A percentile compares a stretch with the other conserved stretches of the same genome.
Conservation (phyloP, 1,140 invertebrate species). For the Drosophila sulfurigaster region DNA sequence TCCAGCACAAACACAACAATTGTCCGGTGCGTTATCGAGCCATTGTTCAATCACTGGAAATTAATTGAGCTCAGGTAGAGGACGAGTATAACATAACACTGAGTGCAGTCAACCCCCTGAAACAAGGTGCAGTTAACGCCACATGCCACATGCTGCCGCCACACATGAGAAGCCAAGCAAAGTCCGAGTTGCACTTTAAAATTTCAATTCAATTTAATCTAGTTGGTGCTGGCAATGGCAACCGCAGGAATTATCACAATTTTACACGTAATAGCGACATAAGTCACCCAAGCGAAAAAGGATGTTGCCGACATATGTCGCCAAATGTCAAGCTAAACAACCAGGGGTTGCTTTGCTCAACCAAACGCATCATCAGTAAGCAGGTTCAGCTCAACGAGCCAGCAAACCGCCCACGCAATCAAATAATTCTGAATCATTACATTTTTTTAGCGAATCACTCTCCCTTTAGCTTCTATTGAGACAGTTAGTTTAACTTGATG, state of each 20-base stretch:
- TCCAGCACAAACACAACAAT: not conserved
- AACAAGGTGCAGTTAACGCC: not conserved
- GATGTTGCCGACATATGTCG: constrained; percentile 70
- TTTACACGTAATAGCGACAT: constrained; percentile 83
- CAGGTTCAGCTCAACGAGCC: constrained; percentile 26
- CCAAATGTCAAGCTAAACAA: constrained; percentile 1
- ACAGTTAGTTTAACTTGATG: constrained; percentile 80
- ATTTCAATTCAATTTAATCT: constrained; percentile 46
- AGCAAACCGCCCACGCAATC: constrained; percentile 84
- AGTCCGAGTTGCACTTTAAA: constrained; percentile 54
- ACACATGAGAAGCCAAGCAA: constrained; percentile 12
- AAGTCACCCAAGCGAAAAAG: constrained; percentile 67
- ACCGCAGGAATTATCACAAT: constrained; percentile 83
- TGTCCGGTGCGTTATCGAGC: constrained; percentile 41
- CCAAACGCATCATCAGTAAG: constrained; percentile 7
- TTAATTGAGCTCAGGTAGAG: constrained; percentile 62
- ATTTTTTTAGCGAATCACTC: constrained; percentile 40
- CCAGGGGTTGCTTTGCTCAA: constrained; percentile 50
- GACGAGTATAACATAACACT: not conserved
- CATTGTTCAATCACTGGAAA: constrained; percentile 58
- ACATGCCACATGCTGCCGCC: not conserved
- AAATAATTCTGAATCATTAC: constrained; percentile 82
- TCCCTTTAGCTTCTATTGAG: constrained; percentile 60
- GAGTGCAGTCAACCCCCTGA: not conserved
- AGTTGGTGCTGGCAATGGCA: constrained; percentile 48